Evolutionary conservation across 2,888 invertebrate species (phyloP), one percentile per base, ranked within the genome.

Genomic region (Sinelater perroti): DNA sequence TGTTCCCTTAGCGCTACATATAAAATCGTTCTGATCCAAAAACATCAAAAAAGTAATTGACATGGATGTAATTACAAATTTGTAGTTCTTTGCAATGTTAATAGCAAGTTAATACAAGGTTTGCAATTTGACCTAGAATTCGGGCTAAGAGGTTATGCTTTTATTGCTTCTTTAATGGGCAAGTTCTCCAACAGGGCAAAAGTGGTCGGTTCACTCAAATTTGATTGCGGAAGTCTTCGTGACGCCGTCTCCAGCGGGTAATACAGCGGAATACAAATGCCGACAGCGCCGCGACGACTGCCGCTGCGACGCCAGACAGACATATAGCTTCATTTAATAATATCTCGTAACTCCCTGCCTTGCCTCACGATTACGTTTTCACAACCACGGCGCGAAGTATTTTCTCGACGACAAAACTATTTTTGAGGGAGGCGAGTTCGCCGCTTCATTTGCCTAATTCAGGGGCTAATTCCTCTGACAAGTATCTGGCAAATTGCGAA

Each of bases 321-420:
- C 40, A 24, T 40, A 40, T 40, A 13, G 40, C 40, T 40, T 40
- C 40, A 40, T 40, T 40, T 40, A 40, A 40, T 40, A 40, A 40
- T 40, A 40, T 40, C 40, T 40, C 40, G 40, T 24, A 40, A 40
- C 24, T 24, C 40, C 24, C 24, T 40, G 40, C 24, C 20, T 40
- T 40, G 26, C 24, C 24, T 24, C 14, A 26, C 40, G 13, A 38
- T 38, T 38, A 38, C 38, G 21, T 40, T 40, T 40, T 24, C 40
- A 24, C 24, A 40, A 40, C 40, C 40, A 24, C 40, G 21, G 11
- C 21, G 26, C n/a, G 24, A 20, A 40, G 26, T 40, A 40, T 40
- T 40, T 40, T 10, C 10, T 3, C 24, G 3, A 7, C 14, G 8
- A 24, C 11, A 35, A 14, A 11, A 16, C 10, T 16, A 11, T 35